phyloP scores from a whole-genome alignment of 2,888 invertebrate genomes.

The Andrena chrysosceles region DNA sequence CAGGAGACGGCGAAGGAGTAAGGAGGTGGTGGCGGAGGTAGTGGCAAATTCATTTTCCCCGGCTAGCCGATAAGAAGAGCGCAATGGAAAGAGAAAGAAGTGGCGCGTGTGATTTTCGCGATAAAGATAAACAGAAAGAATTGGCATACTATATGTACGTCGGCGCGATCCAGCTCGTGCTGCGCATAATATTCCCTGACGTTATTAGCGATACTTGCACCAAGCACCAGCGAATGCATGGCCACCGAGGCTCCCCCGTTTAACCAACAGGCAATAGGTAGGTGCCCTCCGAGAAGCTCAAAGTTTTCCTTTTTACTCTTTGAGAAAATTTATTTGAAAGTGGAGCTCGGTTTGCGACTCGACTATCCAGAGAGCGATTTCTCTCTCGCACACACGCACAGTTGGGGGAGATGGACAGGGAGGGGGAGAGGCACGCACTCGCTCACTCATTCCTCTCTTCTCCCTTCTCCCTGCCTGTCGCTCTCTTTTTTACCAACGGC shows the following conservation, averaged over 20 bases:
- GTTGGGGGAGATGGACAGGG: no score
- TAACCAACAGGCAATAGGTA: not conserved
- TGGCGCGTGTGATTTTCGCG: conserved; percentile 19
- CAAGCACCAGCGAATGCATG: not conserved
- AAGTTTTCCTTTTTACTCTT: conserved; percentile 6
- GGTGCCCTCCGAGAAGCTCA: not conserved
- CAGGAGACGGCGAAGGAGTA: not conserved
- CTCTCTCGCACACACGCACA: not conserved
- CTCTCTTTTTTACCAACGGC: conserved; percentile 19
- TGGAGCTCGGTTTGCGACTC: conserved; percentile 10
- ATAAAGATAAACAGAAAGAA: conserved; percentile 5
- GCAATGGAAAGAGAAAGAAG: conserved; percentile 19
- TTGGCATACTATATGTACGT: not conserved
- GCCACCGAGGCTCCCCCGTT: conserved; percentile 22
- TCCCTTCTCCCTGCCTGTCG: conserved; percentile 10
- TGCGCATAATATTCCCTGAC: conserved; percentile 44
- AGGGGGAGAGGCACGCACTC: not conserved
- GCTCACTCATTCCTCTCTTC: not conserved
- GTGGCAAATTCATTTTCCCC: not conserved
- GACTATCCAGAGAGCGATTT: not conserved
- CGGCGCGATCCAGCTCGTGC: conserved; percentile 25
- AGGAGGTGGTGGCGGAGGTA: not conserved
- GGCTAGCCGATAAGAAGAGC: conserved; percentile 52
- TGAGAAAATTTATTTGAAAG: not conserved
- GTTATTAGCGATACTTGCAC: conserved; percentile 47